Conservation (phyloP, 2,888 invertebrate species). For the Labia minor region DNA sequence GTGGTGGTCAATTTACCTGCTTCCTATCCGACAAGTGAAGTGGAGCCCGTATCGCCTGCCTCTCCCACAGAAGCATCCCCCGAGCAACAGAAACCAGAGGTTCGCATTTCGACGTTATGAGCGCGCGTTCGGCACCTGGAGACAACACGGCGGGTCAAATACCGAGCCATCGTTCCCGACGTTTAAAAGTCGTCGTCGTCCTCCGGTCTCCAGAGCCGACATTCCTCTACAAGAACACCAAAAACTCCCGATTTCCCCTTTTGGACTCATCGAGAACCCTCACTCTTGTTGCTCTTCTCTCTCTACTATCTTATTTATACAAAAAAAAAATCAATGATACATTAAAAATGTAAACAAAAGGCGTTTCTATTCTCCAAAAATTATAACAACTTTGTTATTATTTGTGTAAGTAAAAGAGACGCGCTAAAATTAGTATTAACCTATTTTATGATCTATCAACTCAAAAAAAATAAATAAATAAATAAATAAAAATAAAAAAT, state of each 20-base stretch:
- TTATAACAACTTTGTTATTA: background rate
- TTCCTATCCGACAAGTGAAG: slow-evolving; percentile 33
- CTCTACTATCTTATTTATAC: background rate
- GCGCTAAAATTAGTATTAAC: slow-evolving; percentile 6
- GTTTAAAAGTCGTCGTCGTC: background rate
- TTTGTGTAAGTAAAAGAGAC: slow-evolving; percentile 13
- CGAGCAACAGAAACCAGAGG: slow-evolving; percentile 30
- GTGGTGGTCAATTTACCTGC: slow-evolving; percentile 33
- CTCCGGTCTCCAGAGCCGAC: background rate
- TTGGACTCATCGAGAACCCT: background rate
- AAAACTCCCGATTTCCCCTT: background rate
- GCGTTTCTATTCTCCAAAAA: slow-evolving; percentile 5
- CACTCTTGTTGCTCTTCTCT: background rate
- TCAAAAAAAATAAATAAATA: background rate
- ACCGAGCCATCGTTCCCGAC: background rate
- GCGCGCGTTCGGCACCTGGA: slow-evolving; percentile 7
- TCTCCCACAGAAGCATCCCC: slow-evolving; percentile 30
- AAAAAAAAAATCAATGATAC: background rate
- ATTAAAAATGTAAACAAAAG: background rate
- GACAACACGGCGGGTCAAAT: background rate
- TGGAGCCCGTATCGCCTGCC: slow-evolving; percentile 30
- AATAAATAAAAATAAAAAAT: too few relatives aligned
- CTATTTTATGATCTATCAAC: background rate
- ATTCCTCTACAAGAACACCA: background rate
- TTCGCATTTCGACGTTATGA: slow-evolving; percentile 30